Evolutionary conservation across 2,888 invertebrate species (phyloP).

Genomic region (Seira sanloemensis): DNA sequence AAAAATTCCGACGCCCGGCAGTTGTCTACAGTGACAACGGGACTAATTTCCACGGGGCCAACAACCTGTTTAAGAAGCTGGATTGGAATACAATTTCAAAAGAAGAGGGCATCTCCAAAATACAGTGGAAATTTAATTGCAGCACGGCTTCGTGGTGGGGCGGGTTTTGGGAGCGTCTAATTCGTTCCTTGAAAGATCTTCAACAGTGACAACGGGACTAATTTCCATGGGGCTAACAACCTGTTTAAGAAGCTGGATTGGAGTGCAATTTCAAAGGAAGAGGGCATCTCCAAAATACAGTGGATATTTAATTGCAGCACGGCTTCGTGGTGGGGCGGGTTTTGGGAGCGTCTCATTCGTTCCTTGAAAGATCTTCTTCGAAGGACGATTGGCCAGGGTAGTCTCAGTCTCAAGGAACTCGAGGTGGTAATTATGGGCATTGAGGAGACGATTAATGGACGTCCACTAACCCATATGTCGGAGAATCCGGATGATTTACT

Average conservation of each 20-base stretch:
- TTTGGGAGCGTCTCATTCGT: not conserved
- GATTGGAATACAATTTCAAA: conserved; percentile 76
- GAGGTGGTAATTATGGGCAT: not conserved
- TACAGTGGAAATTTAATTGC: not conserved
- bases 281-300: too few relatives aligned
- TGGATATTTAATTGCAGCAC: too few relatives aligned
- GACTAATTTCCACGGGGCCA: conserved; percentile 75
- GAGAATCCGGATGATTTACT: not conserved
- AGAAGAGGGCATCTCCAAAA: not conserved
- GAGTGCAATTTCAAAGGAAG: conserved; percentile 70
- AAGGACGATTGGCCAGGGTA: not conserved
- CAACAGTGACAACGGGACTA: conserved; percentile 76
- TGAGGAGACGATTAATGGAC: not conserved
- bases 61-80: conserved; percentile 77
- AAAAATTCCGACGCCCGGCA: not conserved
- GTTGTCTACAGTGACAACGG: conserved; percentile 74
- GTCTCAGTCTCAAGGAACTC: not conserved
- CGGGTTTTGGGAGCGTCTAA: not conserved
- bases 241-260: conserved; percentile 79
- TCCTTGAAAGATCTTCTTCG: not conserved
- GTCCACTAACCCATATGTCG: not conserved
- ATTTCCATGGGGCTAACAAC: conserved; percentile 75
- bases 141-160: not conserved
- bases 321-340: not conserved
- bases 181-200: not conserved